A percentile compares a stretch with the other conserved stretches of the same genome.
These are phyloP conservation scores for Poeciliopsis paucimaculata DNA, from an alignment of 2,797 vertebrate species.

Conservation along the genomic window DNA sequence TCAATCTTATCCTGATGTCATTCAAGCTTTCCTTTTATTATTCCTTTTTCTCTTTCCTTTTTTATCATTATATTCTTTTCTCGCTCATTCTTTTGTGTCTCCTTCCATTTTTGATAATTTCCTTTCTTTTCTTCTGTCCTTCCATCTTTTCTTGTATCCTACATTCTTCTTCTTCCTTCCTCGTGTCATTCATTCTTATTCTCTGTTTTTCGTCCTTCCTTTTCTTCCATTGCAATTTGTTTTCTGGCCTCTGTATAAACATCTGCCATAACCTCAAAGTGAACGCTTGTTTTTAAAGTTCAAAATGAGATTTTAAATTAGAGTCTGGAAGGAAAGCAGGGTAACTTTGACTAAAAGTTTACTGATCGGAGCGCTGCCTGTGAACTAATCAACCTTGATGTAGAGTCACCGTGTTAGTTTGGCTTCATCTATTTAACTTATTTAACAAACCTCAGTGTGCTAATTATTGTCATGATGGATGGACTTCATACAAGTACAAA, in stretches of 20 bases:
- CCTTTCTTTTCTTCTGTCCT: not conserved
- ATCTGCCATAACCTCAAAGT: not conserved
- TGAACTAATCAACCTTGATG: conserved; percentile 7
- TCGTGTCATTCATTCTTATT: not conserved
- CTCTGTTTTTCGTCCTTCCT: not conserved
- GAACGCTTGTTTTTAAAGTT: not conserved
- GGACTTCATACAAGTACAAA: conserved; percentile 46
- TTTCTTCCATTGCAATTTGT: not conserved
- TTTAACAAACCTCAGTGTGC: conserved; percentile 28
- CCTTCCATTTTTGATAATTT: too few relatives aligned
- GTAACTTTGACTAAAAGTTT: not conserved
- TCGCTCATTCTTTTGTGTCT: not conserved
- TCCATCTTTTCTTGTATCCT: not conserved
- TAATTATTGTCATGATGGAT: conserved; percentile 63
- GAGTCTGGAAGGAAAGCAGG: not conserved
- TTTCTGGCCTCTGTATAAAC: not conserved
- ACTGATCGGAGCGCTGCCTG: not conserved
- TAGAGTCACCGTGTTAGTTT: conserved; percentile 21
- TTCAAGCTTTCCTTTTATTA: not conserved
- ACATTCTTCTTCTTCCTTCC: not conserved
- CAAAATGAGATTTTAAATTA: not conserved
- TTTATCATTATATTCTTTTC: not conserved
- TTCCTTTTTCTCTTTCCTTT: not conserved
- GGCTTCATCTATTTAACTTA: conserved; percentile 32
- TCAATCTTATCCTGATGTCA: not conserved